A percentile compares a stretch with the other conserved stretches of the same genome.
Conservation (phyloP, 2,888 invertebrate species). For the Rhodophaea formosa region DNA sequence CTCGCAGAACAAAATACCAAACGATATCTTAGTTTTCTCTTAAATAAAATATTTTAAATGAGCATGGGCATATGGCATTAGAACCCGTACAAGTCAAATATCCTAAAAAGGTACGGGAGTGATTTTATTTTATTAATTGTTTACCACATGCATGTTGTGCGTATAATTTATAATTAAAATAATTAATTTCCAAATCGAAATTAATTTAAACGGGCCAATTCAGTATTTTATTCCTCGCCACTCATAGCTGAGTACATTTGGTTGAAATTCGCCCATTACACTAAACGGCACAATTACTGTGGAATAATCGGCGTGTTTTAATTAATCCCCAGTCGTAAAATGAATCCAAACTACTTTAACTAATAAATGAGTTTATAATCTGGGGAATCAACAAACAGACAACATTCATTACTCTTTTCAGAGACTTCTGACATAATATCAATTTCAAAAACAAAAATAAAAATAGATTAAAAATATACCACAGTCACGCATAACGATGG, state of each 20-base stretch:
- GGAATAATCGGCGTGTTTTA: conserved; percentile 24
- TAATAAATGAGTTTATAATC: conserved; percentile 34
- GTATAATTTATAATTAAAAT: not conserved
- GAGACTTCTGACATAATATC: no score
- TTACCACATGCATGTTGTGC: not conserved
- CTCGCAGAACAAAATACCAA: no score
- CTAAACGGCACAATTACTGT: conserved; percentile 16
- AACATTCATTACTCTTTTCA: conserved; percentile 47
- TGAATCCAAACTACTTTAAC: conserved; percentile 33
- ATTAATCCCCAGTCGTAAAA: conserved; percentile 32
- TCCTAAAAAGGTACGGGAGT: no score
- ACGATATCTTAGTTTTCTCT: no score
- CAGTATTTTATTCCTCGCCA: conserved; percentile 10
- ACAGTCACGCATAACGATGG: no score
- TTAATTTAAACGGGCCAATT: conserved; percentile 13
- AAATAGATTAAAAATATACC: no score
- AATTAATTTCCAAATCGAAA: conserved; percentile 5
- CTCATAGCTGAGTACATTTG: conserved; percentile 1
- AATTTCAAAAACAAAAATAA: no score
- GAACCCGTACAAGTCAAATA: no score
- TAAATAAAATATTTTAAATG: no score
- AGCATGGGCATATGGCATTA: no score
- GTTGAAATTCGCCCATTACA: conserved; percentile 9
- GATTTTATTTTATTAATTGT: no score
- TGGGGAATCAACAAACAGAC: conserved; percentile 34